Evolutionary conservation across 92 coral and sea anemone species (phyloP).

Genomic region (Umimayanthus kanabou): DNA sequence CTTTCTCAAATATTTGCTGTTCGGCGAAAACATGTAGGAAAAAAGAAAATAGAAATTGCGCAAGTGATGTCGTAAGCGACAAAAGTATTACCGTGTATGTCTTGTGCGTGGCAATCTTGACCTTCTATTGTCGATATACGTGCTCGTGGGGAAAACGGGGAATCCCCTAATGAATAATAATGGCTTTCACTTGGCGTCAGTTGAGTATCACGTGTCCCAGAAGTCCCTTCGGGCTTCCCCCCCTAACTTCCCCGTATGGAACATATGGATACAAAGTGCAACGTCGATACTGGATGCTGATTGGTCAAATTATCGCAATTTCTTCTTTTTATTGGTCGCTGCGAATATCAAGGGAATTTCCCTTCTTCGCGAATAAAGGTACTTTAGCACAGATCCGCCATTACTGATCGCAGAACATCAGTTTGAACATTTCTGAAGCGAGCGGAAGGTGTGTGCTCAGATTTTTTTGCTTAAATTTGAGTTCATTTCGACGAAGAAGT

Average conservation of each 20-base stretch:
- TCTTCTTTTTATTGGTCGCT: constrained; percentile 28
- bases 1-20: background rate
- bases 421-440: background rate
- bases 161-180: constrained; percentile 83
- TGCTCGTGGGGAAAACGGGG: constrained; percentile 51
- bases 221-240: constrained; percentile 51
- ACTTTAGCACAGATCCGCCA: constrained; percentile 72
- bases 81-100: background rate
- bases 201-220: constrained; percentile 42
- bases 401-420: constrained; percentile 33
- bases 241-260: too few species aligned
- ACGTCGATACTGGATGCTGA: constrained; percentile 36
- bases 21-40: background rate
- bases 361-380: constrained; percentile 37
- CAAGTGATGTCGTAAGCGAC: constrained; percentile 41
- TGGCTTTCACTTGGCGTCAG: constrained; percentile 13
- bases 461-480: background rate
- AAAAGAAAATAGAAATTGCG: constrained; percentile 21
- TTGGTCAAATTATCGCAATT: constrained; percentile 46
- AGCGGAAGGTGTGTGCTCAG: background rate
- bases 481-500: background rate
- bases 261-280: constrained; percentile 22
- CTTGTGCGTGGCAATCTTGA: constrained; percentile 22
- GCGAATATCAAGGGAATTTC: constrained; percentile 62
- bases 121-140: background rate